Conservation (phyloP, 2,113 vertebrate genomes). For the Equus przewalskii region DNA sequence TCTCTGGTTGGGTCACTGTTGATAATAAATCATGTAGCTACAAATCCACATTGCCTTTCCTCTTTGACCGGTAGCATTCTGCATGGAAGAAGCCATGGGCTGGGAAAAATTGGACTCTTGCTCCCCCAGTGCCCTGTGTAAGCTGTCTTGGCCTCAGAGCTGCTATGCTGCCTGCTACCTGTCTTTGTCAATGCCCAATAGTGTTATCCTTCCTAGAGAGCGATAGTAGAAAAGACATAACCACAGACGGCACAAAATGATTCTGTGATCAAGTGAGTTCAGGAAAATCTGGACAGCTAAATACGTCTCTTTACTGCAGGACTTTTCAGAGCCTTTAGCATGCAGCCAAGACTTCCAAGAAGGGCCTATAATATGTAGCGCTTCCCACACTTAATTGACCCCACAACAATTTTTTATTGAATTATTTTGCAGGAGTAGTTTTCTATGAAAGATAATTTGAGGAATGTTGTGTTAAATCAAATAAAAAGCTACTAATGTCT, state of each 20-base stretch:
- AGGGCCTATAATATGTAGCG: neutral
- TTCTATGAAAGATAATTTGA: conserved; percentile 18
- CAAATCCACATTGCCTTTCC: neutral
- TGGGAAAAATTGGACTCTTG: neutral
- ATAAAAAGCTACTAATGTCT: neutral
- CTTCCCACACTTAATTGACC: neutral
- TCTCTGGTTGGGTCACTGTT: neutral
- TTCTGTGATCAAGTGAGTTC: no score
- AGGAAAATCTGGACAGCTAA: neutral
- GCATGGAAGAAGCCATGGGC: neutral
- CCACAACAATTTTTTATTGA: neutral
- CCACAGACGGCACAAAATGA: neutral
- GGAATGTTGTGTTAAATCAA: neutral
- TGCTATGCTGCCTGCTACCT: neutral
- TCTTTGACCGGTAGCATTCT: neutral
- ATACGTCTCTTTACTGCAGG: neutral
- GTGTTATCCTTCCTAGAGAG: neutral
- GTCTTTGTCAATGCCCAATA: neutral
- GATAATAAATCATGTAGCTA: neutral
- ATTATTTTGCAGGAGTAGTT: neutral
- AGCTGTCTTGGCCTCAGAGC: neutral
- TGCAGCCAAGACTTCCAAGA: neutral
- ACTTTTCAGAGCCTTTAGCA: neutral
- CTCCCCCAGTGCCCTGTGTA: neutral
- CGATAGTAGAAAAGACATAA: neutral